A percentile compares a stretch with the other conserved stretches of the same genome.
Evolutionary conservation across 2,888 invertebrate species (phyloP).

Genomic region (Agrochola circellaris): DNA sequence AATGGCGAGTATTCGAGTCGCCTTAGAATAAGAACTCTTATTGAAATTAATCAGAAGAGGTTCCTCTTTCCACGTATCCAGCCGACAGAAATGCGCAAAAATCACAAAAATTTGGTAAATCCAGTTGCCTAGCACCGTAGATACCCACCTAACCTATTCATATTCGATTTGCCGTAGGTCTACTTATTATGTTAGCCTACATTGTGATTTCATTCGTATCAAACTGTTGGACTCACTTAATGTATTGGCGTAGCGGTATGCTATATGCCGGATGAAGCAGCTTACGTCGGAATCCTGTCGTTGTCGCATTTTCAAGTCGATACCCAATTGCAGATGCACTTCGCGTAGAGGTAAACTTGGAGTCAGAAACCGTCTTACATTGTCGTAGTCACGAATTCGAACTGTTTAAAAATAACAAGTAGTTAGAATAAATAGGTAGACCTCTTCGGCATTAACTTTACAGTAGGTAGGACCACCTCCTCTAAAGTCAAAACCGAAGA

Average conservation of each 20-base stretch:
- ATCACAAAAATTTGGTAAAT: not conserved
- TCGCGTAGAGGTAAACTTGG: constrained; percentile 84
- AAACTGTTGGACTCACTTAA: constrained; percentile 71
- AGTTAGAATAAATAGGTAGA: not conserved
- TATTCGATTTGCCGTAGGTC: not conserved
- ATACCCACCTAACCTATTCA: not conserved
- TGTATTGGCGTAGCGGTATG: constrained; percentile 76
- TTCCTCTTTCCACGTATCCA: not conserved
- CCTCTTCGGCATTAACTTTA: too few species aligned
- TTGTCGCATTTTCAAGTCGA: constrained; percentile 77
- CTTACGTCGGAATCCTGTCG: constrained; percentile 84
- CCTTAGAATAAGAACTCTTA: not conserved
- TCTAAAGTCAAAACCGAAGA: not conserved
- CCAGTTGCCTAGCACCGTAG: not conserved
- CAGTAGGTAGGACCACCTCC: too few species aligned
- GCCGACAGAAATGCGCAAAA: too few species aligned
- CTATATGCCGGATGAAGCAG: constrained; percentile 82
- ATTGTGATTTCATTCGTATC: not conserved
- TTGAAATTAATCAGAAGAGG: not conserved
- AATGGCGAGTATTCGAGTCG: not conserved
- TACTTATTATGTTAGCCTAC: not conserved
- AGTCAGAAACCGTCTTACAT: constrained; percentile 80
- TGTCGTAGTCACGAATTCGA: constrained; percentile 83
- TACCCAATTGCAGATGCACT: constrained; percentile 78
- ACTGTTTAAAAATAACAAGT: constrained; percentile 67